phyloP scores from a whole-genome alignment of 1,140 invertebrate species.

The Dendrolimus punctatus region DNA sequence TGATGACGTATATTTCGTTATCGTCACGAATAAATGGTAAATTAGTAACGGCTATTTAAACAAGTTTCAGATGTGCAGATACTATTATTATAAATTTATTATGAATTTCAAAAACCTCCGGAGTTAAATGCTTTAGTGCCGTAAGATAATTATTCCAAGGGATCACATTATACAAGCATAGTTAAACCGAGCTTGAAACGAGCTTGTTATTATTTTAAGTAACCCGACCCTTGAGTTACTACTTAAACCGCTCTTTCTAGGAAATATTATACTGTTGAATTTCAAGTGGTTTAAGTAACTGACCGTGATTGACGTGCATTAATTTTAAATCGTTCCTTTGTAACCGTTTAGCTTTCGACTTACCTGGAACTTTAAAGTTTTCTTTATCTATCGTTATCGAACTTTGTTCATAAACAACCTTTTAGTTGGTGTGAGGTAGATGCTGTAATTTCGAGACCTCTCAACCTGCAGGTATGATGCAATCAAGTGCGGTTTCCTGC shows the following conservation, averaged over 20 bases:
- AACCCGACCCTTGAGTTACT: slow-evolving; percentile 15
- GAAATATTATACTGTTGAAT: slow-evolving; percentile 19
- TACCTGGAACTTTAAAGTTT: too few relatives aligned
- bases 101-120: too few relatives aligned
- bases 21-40: neutral
- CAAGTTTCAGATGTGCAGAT: too few relatives aligned
- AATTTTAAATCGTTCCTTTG: slow-evolving; percentile 1
- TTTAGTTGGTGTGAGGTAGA: slow-evolving; percentile 31
- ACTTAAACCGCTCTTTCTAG: slow-evolving; percentile 12
- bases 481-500: slow-evolving; percentile 32
- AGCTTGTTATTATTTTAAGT: slow-evolving; percentile 22
- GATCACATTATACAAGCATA: slow-evolving; percentile 9
- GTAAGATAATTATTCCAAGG: slow-evolving; percentile 1
- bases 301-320: slow-evolving; percentile 7
- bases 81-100: too few relatives aligned
- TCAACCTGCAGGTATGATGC: slow-evolving; percentile 49
- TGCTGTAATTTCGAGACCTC: slow-evolving; percentile 28
- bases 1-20: neutral
- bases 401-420: slow-evolving; percentile 35
- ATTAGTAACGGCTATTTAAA: too few relatives aligned
- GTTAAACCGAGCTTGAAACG: slow-evolving; percentile 5
- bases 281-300: slow-evolving; percentile 14
- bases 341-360: neutral
- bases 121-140: too few relatives aligned
- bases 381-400: neutral